Percentiles rank a stretch among this genome's conserved stretches.
Evolutionary conservation across 1,140 invertebrate genomes (phyloP).

Genomic region (Bombus fervidus): DNA sequence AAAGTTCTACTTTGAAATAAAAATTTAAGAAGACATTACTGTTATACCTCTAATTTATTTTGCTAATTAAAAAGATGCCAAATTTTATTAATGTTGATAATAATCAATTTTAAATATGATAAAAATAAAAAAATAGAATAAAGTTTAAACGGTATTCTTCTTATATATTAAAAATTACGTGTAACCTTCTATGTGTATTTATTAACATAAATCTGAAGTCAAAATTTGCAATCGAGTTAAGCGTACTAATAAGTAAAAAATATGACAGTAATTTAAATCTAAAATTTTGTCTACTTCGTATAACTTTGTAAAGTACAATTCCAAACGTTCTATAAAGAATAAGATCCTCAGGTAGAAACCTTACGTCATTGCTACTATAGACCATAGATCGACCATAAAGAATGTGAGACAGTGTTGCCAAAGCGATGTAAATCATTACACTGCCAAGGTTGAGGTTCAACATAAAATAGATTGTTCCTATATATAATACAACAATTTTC

Average conservation of each 20-base stretch:
- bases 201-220: background rate
- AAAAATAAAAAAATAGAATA: background rate
- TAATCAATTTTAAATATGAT: background rate
- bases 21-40: background rate
- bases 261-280: background rate
- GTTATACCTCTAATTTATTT: background rate
- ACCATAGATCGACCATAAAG: conserved; percentile 75
- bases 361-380: conserved; percentile 79
- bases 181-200: background rate
- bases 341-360: conserved; percentile 78
- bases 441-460: conserved; percentile 54
- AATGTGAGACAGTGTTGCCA: conserved; percentile 79
- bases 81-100: background rate
- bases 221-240: background rate
- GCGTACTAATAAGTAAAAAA: background rate
- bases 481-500: background rate
- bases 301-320: background rate
- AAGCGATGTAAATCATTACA: conserved; percentile 66
- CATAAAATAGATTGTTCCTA: background rate
- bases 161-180: background rate
- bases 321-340: conserved; percentile 66
- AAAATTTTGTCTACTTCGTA: background rate
- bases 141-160: background rate
- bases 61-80: background rate
- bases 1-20: background rate